These are phyloP conservation scores for Phoxinus dragarum DNA, from an alignment of 2,797 vertebrate species.

Conservation along the genomic window DNA sequence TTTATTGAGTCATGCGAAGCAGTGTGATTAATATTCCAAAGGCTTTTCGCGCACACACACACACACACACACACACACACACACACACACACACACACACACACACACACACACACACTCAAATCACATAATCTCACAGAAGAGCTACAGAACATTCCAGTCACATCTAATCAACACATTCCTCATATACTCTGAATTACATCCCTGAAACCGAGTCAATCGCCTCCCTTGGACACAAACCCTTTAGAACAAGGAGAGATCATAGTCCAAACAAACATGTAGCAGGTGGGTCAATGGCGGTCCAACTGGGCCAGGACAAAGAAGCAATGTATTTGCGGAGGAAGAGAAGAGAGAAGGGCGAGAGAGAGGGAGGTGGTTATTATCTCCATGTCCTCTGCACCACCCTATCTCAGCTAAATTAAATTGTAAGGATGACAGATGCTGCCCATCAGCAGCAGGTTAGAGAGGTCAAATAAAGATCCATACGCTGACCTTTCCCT, in stretches of 20 bases:
- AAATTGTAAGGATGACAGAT: slow-evolving; percentile 75
- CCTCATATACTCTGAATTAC: slow-evolving; percentile 10
- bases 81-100: background rate
- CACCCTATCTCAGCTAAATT: slow-evolving; percentile 70
- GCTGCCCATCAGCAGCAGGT: slow-evolving; percentile 71
- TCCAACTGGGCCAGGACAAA: slow-evolving; percentile 16
- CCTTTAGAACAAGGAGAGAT: background rate
- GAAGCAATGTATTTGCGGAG: slow-evolving; percentile 26
- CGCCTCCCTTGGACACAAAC: background rate
- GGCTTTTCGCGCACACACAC: background rate
- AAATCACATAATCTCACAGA: slow-evolving; percentile 32
- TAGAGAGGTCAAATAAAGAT: slow-evolving; percentile 78
- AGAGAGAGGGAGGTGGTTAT: slow-evolving; percentile 52
- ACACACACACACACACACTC: slow-evolving; percentile 21
- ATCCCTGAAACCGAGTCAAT: slow-evolving; percentile 28
- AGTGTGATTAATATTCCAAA: slow-evolving; percentile 44
- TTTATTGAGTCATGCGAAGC: slow-evolving; percentile 43
- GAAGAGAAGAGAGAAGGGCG: slow-evolving; percentile 42
- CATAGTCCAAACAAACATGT: background rate
- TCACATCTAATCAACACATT: slow-evolving; percentile 31
- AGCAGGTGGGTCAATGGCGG: background rate
- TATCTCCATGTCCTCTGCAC: slow-evolving; percentile 57
- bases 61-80: background rate
- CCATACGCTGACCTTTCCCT: slow-evolving; percentile 77
- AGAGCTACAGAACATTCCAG: slow-evolving; percentile 19